These are phyloP conservation scores for Tragulus kanchil DNA, from an alignment of 2,113 vertebrate species.

Conservation along the genomic window DNA sequence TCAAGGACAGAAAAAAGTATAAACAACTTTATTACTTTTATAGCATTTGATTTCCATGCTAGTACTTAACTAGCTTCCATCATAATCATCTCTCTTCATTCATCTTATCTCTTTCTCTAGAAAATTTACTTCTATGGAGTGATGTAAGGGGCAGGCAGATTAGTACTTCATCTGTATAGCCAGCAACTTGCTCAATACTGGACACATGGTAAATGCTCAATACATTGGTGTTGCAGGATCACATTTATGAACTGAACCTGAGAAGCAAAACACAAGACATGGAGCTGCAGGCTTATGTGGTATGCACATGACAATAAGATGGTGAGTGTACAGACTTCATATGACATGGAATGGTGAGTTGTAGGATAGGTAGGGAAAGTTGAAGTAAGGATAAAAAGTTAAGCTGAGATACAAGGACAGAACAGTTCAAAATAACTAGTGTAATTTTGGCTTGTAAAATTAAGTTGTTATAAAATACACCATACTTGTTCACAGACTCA, in stretches of 20 bases:
- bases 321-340: neutral
- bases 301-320: neutral
- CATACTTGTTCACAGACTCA: neutral
- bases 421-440: neutral
- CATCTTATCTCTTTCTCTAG: neutral
- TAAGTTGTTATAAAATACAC: neutral
- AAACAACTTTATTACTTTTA: neutral
- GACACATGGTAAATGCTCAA: neutral
- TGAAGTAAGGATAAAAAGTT: neutral
- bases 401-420: neutral
- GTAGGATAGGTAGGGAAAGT: neutral
- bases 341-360: neutral
- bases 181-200: neutral
- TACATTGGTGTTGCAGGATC: neutral
- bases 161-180: neutral
- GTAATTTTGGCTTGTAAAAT: neutral
- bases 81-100: neutral
- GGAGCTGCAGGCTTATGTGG: neutral
- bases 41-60: neutral
- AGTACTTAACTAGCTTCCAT: neutral
- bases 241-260: neutral
- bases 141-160: accelerated
- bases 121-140: neutral
- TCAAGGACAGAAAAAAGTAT: neutral
- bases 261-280: neutral